Evolutionary conservation across 2,888 invertebrate genomes (phyloP), one percentile per base, ranked within the genome.

Genomic region (Alviniconcha strummeri): DNA sequence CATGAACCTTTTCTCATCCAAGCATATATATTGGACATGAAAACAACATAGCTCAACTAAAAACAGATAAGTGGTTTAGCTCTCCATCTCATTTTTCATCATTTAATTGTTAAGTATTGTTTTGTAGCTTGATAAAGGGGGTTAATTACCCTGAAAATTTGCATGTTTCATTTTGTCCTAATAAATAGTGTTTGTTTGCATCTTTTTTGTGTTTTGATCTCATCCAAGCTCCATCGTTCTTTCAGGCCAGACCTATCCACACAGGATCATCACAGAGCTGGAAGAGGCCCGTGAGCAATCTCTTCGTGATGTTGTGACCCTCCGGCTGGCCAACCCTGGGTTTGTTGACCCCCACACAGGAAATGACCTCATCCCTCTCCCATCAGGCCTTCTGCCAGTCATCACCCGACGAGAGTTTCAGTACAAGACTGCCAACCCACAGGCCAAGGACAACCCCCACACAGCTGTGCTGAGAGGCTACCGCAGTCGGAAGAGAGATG

Each of bases 251-350:
- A 88, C 80, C 11, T 89, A 89, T 57, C 89, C 89, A 15, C 81
- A 89, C 15, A 84, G 89, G 69, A 86, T 89, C 67, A 85, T 89
- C n/a, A 89, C 87, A 74, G 83, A 89, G 67, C 81, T 89, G 19
- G 89, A 89, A 71, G 86, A 83, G 60, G 88, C 89, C 7, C 85
- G 89, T 77, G 89, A 89, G 80, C 89, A 89, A 81, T 89, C 89
- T 72, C 83, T 89, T 75, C 77, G 72, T 54, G 89, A 89, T 84
- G 89, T 88, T 3, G 88, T 89, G 15, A 85, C 86, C 8, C 82
- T 89, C 0, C 83, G 89, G 4, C 84, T 85, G 60, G 85, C 84
- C n/a, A 85, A 87, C 83, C 85, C 86, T 54, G 83, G 86, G 69
- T 85, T 85, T 72, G 86, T 89, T 5, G 87, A 87, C 79, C 82